Conservation (phyloP, 2,888 invertebrate genomes). For the Poecilus cupreus region DNA sequence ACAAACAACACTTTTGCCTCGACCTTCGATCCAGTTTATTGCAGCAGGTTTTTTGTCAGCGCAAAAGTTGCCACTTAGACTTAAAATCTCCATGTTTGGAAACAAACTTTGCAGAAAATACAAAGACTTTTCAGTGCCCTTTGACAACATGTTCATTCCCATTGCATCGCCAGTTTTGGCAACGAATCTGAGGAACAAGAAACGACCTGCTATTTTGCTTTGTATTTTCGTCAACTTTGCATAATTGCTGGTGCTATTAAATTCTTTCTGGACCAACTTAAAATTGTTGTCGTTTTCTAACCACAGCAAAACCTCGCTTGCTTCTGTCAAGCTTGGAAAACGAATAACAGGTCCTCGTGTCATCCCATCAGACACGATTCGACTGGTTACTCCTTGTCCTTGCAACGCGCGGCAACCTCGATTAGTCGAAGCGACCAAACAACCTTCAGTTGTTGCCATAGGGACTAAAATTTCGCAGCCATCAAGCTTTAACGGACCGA, state of each 20-base stretch:
- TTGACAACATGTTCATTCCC: slow-evolving; percentile 99
- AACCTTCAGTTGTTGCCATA: slow-evolving; percentile 99
- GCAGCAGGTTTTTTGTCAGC: slow-evolving; percentile 98
- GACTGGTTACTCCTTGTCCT: slow-evolving; percentile 85
- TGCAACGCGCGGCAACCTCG: slow-evolving; percentile 93
- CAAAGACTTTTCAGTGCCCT: slow-evolving; percentile 93
- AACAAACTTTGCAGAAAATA: slow-evolving; percentile 82
- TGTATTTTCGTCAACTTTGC: slow-evolving; percentile 88
- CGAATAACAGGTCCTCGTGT: slow-evolving; percentile 95
- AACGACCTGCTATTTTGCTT: slow-evolving; percentile 88
- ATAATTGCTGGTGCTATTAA: slow-evolving; percentile 94
- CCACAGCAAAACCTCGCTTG: slow-evolving; percentile 87
- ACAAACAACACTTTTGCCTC: slow-evolving; percentile 96
- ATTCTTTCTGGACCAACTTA: slow-evolving; percentile 84
- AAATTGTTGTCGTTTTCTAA: slow-evolving; percentile 86
- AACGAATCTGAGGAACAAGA: slow-evolving; percentile 90
- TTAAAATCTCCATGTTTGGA: slow-evolving; percentile 93
- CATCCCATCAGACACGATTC: slow-evolving; percentile 95
- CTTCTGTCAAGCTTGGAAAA: slow-evolving; percentile 84
- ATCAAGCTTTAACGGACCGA: slow-evolving; percentile 92
- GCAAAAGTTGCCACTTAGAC: slow-evolving; percentile 96
- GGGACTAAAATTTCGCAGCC: slow-evolving; percentile 89
- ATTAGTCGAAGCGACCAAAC: slow-evolving; percentile 96
- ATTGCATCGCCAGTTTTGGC: slow-evolving; percentile 98
- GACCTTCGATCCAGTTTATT: slow-evolving; percentile 96